phyloP scores from a whole-genome alignment of 1,140 invertebrate species.

The Oedothorax gibbosus region DNA sequence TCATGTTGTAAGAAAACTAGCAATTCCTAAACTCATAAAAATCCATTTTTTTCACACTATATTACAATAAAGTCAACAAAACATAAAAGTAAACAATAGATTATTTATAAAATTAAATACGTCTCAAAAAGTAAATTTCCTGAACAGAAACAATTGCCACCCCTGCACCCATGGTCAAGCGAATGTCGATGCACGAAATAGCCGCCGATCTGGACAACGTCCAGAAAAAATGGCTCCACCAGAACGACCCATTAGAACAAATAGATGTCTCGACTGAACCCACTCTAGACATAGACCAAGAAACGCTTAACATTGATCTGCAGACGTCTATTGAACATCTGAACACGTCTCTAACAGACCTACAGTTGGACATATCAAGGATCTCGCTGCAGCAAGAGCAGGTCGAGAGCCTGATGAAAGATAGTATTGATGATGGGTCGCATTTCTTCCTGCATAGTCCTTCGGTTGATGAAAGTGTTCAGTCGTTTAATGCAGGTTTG shows the following conservation, averaged over 20 bases:
- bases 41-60: no score
- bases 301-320: constrained; percentile 75
- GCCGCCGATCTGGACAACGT: constrained; percentile 75
- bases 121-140: no score
- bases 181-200: constrained; percentile 72
- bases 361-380: constrained; percentile 91
- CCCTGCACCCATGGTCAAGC: constrained; percentile 29
- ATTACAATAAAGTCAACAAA: no score
- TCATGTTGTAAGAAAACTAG: no score
- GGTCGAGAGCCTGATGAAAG: constrained; percentile 75
- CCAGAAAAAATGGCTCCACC: constrained; percentile 78
- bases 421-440: constrained; percentile 53
- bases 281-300: constrained; percentile 82
- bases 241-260: constrained; percentile 71
- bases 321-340: constrained; percentile 81
- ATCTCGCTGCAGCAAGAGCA: constrained; percentile 88
- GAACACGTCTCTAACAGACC: constrained; percentile 91
- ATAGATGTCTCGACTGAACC: constrained; percentile 76
- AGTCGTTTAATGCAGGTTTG: no score
- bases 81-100: no score
- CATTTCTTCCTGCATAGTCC: constrained; percentile 59
- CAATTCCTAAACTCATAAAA: no score
- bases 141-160: neutral
- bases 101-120: no score
- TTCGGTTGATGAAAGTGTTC: neutral